Conservation (phyloP, 2,888 invertebrate species). For the Crioceris asparagi region DNA sequence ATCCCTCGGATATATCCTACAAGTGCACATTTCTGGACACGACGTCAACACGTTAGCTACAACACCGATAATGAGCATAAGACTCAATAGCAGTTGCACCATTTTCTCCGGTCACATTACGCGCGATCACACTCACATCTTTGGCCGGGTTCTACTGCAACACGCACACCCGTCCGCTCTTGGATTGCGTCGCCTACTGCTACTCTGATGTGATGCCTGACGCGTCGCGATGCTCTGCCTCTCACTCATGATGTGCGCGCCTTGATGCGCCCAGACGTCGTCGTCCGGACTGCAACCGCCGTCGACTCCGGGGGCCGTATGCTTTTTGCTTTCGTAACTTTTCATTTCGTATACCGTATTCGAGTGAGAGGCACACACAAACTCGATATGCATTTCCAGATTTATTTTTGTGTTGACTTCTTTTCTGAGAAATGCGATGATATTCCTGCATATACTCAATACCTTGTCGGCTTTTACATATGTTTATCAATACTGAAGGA, state of each 20-base stretch:
- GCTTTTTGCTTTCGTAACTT: slow-evolving; percentile 6
- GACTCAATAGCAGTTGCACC: slow-evolving; percentile 30
- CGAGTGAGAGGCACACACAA: slow-evolving; percentile 8
- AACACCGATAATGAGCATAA: slow-evolving; percentile 29
- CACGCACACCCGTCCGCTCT: too few species aligned
- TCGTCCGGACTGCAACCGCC: too few species aligned
- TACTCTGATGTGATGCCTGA: slow-evolving; percentile 15
- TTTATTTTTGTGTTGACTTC: slow-evolving; percentile 10
- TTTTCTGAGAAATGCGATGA: too few species aligned
- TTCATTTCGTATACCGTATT: slow-evolving; percentile 10
- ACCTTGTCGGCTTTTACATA: too few species aligned
- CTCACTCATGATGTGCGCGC: slow-evolving; percentile 21
- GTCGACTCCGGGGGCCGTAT: slow-evolving; percentile 2
- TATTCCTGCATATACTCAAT: too few species aligned
- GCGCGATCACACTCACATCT: slow-evolving; percentile 8
- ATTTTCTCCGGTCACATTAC: slow-evolving; percentile 25
- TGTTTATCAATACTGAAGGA: too few species aligned
- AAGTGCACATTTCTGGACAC: slow-evolving; percentile 31
- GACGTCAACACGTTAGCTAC: slow-evolving; percentile 24
- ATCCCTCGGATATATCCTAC: too few species aligned
- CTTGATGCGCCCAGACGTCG: slow-evolving; percentile 18
- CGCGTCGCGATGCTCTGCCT: slow-evolving; percentile 16
- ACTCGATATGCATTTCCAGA: slow-evolving; percentile 10
- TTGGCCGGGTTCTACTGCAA: too few species aligned
- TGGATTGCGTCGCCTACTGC: too few species aligned